phyloP scores from a whole-genome alignment of 2,888 invertebrate genomes.

The Ormia ochracea region DNA sequence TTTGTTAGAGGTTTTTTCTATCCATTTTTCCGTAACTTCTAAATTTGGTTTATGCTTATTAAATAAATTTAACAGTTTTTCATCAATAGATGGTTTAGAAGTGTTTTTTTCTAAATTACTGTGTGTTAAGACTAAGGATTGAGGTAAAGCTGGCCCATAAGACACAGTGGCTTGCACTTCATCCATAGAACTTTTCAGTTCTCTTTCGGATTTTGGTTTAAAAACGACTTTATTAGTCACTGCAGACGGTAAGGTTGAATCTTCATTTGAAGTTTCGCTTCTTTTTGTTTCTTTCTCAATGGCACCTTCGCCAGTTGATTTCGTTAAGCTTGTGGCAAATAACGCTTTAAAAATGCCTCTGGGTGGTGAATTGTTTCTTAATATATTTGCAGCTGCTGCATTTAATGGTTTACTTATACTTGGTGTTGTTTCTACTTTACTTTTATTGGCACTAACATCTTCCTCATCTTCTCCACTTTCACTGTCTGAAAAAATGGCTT shows the following conservation, averaged over 20 bases:
- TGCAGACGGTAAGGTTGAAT: neutral
- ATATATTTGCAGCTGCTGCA: conserved; percentile 78
- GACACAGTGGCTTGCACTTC: neutral
- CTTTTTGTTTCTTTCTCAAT: neutral
- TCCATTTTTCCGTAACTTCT: conserved; percentile 43
- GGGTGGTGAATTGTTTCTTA: conserved; percentile 83
- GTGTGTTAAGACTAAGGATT: neutral
- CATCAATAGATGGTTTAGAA: conserved; percentile 25
- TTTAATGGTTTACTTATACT: conserved; percentile 53
- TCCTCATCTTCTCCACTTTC: conserved; percentile 81
- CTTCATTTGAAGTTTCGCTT: neutral
- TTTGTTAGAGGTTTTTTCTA: conserved; percentile 20
- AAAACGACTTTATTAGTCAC: conserved; percentile 36
- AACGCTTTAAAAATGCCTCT: conserved; percentile 81
- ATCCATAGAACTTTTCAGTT: neutral
- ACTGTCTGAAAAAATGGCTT: conserved; percentile 91
- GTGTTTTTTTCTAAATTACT: neutral
- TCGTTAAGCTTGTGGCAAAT: conserved; percentile 58
- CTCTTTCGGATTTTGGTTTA: conserved; percentile 38
- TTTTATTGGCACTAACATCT: conserved; percentile 67
- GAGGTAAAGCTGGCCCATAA: conserved; percentile 50
- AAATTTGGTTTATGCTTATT: conserved; percentile 48
- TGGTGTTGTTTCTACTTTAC: conserved; percentile 61
- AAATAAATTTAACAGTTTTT: conserved; percentile 39
- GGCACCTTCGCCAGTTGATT: neutral